phyloP scores from a whole-genome alignment of 2,888 invertebrate species.

The Agonopterix alstromeriana region DNA sequence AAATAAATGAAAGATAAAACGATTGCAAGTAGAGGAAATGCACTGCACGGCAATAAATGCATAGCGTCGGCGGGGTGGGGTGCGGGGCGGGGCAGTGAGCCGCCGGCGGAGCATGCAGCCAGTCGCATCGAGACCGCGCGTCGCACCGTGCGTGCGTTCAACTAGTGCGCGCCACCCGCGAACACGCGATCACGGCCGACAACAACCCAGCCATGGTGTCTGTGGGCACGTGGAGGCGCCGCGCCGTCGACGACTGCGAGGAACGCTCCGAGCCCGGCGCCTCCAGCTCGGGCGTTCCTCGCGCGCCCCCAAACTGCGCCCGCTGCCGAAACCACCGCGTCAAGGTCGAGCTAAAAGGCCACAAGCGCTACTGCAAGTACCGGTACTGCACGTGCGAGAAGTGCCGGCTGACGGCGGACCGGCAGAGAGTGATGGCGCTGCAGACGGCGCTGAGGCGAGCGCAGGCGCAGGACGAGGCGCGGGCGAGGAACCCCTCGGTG shows the following conservation, averaged over 20 bases:
- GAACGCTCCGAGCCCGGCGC: slow-evolving; percentile 68
- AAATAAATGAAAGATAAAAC: too few relatives aligned
- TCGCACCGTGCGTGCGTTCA: slow-evolving; percentile 33
- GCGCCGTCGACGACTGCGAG: slow-evolving; percentile 65
- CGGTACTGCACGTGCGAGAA: slow-evolving; percentile 90
- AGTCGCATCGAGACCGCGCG: slow-evolving; percentile 66
- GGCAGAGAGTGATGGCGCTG: slow-evolving; percentile 92
- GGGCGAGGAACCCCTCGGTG: slow-evolving; percentile 65
- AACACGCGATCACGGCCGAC: slow-evolving; percentile 32
- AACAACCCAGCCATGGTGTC: slow-evolving; percentile 58
- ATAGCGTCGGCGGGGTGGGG: slow-evolving; percentile 37
- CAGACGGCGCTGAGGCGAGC: slow-evolving; percentile 91
- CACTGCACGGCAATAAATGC: slow-evolving; percentile 65
- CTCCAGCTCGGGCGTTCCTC: slow-evolving; percentile 78
- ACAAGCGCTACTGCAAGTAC: slow-evolving; percentile 93
- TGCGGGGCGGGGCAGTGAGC: slow-evolving; percentile 40
- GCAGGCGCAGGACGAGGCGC: slow-evolving; percentile 89
- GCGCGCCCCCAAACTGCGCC: slow-evolving; percentile 94
- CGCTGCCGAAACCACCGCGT: slow-evolving; percentile 94
- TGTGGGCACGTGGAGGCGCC: slow-evolving; percentile 67
- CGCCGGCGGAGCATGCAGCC: slow-evolving; percentile 38
- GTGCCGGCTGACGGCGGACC: slow-evolving; percentile 90
- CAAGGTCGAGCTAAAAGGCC: slow-evolving; percentile 91
- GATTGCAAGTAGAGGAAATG: slow-evolving; percentile 19
- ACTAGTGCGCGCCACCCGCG: slow-evolving; percentile 55